Conservation (phyloP, 1,140 invertebrate species). For the Pseudoatta argentina region DNA sequence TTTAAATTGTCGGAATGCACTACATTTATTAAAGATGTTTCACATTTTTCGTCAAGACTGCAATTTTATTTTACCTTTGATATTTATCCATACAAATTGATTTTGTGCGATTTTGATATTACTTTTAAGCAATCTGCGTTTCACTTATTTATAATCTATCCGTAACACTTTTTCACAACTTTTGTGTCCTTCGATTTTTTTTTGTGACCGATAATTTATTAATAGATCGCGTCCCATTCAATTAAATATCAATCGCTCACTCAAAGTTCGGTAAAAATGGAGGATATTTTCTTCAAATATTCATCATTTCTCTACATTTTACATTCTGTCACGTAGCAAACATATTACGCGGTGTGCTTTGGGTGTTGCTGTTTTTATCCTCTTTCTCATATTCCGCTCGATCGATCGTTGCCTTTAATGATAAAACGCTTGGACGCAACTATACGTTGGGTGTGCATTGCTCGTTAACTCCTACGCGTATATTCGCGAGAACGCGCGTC, state of each 20-base stretch:
- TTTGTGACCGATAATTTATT: slow-evolving; percentile 27
- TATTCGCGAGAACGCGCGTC: not conserved
- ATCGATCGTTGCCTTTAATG: slow-evolving; percentile 8
- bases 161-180: not conserved
- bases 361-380: not conserved
- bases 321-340: not conserved
- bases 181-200: not conserved
- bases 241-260: slow-evolving; percentile 24
- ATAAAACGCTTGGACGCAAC: not conserved
- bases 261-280: not conserved
- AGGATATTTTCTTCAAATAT: slow-evolving; percentile 19
- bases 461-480: slow-evolving; percentile 35
- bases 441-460: slow-evolving; percentile 13
- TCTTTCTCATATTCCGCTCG: not conserved
- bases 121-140: not conserved
- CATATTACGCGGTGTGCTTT: not conserved
- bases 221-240: not conserved
- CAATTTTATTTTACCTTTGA: slow-evolving; percentile 27
- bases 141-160: slow-evolving; percentile 28
- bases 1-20: not conserved
- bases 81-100: slow-evolving; percentile 11
- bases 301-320: slow-evolving; percentile 22
- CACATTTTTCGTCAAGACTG: not conserved
- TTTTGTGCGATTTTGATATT: slow-evolving; percentile 1
- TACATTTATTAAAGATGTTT: not conserved